Evolutionary conservation across 2,888 invertebrate genomes (phyloP), one percentile per base, ranked within the genome.

Genomic region (Dioctria rufipes): DNA sequence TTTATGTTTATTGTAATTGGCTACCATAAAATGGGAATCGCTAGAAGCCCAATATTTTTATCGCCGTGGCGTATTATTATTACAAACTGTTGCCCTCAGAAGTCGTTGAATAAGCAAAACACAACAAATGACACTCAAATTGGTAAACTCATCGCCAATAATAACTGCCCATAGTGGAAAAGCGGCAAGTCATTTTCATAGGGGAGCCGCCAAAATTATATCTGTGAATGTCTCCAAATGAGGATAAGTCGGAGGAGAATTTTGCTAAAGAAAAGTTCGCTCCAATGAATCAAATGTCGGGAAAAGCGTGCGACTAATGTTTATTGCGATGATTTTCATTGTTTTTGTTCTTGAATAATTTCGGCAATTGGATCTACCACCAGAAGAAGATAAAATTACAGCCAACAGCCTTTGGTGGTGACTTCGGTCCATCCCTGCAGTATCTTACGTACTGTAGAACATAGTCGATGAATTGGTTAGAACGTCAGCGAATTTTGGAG

Each of bases 241-340:
- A 43, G 66, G 46, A 43, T 42, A 43, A 46, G 42, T 39, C 39
- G 61, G 25, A 25, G 37, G 37, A 3, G 39, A 39, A 58, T 39
- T 58, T 39, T 42, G 37, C 39, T 58, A 5, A 9, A 9, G 43
- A 58, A 40, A 40, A 60, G 40, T 42, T 49, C 77, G 63, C 63
- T 61, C 63, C 43, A 46, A 77, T 77, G 77, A 77, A 77, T 77
- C 63, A 60, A 77, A 77, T 63, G 49, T 39, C 42, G n/a, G 77
- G 77, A 63, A 49, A 66, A 78, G 78, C 66, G 78, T 78, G 66
- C 78, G 42, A 78, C 78, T 78, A 78, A 78, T 78, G 78, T 78
- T 66, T 78, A 78, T 49, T 78, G 66, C 65, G 43, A 66, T 78
- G 66, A 66, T 58, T 78, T 78, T 78, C 67, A 78, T 78, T 66